These are phyloP conservation scores for Girardia tigrina DNA, from an alignment of 2,888 invertebrate genomes.

Conservation along the genomic window DNA sequence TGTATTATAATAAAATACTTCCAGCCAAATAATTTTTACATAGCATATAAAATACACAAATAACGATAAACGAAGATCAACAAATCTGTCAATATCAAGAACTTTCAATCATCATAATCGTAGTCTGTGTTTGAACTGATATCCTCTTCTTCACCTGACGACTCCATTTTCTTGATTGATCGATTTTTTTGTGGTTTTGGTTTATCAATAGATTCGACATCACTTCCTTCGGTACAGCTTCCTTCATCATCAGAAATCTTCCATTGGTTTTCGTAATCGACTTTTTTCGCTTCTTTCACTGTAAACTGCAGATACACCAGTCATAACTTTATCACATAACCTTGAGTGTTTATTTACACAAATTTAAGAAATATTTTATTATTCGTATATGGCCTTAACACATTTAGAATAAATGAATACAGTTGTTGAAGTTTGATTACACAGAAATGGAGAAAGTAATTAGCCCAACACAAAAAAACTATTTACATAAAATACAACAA, in stretches of 20 bases:
- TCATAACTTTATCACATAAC: too few species aligned
- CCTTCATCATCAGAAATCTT: conserved; percentile 30
- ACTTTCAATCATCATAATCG: conserved; percentile 41
- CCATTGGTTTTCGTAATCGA: conserved; percentile 30
- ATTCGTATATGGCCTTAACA: too few species aligned
- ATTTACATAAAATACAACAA: too few species aligned
- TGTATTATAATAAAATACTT: not conserved
- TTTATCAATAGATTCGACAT: conserved; percentile 26
- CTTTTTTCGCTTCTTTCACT: conserved; percentile 24
- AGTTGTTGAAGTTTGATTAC: too few species aligned
- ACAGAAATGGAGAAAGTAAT: too few species aligned
- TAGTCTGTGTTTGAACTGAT: conserved; percentile 29
- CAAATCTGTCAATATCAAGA: not conserved
- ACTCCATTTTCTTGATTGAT: not conserved
- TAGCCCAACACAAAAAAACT: too few species aligned
- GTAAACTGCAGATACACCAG: conserved; percentile 7
- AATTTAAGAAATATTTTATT: too few species aligned
- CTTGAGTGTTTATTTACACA: too few species aligned
- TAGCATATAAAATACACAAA: conserved; percentile 1
- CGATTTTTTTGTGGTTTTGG: not conserved
- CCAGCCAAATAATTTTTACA: conserved; percentile 23
- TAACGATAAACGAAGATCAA: conserved; percentile 9
- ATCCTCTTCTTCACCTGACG: conserved; percentile 1
- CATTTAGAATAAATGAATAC: too few species aligned
- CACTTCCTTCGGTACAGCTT: conserved; percentile 20